These are phyloP conservation scores for Tyto alba DNA, from an alignment of 2,113 vertebrate species.

Conservation along the genomic window DNA sequence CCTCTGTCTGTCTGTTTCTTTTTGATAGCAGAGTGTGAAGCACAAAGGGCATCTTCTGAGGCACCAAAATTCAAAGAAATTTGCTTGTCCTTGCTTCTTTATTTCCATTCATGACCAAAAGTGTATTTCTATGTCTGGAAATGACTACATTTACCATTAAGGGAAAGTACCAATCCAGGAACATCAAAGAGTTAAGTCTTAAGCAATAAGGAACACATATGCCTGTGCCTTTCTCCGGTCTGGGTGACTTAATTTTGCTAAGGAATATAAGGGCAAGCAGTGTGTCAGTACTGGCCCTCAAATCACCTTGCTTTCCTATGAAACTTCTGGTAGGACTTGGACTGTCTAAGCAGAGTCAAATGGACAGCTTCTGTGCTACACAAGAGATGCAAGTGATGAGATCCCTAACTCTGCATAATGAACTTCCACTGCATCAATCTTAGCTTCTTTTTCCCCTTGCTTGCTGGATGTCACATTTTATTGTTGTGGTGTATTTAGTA, in stretches of 20 bases:
- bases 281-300: neutral
- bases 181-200: neutral
- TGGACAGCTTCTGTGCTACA: neutral
- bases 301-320: neutral
- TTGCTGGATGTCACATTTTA: neutral
- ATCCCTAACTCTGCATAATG: neutral
- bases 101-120: neutral
- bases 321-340: neutral
- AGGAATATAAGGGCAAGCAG: rapidly evolving
- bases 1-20: neutral
- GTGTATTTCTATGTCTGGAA: neutral
- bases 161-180: neutral
- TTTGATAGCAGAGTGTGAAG: neutral
- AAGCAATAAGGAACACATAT: neutral
- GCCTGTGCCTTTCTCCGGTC: neutral
- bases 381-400: neutral
- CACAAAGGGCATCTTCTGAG: neutral
- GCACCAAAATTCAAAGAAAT: neutral
- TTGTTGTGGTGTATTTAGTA: neutral
- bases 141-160: neutral
- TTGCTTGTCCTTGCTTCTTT: neutral
- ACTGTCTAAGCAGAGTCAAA: neutral
- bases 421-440: neutral
- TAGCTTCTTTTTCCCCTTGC: neutral
- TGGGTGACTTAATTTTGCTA: neutral